phyloP scores from a whole-genome alignment of 2,113 vertebrate species.

The human (Homo sapiens) region GRCh38 chr5:16493001-16493500 shows the following conservation, averaged over 20 bases:
- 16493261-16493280: neutral
- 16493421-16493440: neutral
- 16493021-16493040: neutral
- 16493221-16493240: neutral
- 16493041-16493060: neutral
- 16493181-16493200: neutral
- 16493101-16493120: neutral
- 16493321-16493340: neutral
- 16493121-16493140: neutral
- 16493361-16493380: neutral
- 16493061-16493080: neutral
- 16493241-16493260: rapidly evolving
- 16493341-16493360: neutral
- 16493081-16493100: neutral
- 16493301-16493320: neutral
- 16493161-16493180: neutral
- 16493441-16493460: neutral
- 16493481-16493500: slow-evolving; percentile 6
- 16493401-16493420: neutral
- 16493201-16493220: rapidly evolving
- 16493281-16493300: neutral
- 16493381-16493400: neutral
- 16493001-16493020: neutral
- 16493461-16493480: neutral
- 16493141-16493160: neutral